Evolutionary conservation across 2,888 invertebrate genomes (phyloP), one percentile per base, ranked within the genome.

Genomic region (Tachina fera): DNA sequence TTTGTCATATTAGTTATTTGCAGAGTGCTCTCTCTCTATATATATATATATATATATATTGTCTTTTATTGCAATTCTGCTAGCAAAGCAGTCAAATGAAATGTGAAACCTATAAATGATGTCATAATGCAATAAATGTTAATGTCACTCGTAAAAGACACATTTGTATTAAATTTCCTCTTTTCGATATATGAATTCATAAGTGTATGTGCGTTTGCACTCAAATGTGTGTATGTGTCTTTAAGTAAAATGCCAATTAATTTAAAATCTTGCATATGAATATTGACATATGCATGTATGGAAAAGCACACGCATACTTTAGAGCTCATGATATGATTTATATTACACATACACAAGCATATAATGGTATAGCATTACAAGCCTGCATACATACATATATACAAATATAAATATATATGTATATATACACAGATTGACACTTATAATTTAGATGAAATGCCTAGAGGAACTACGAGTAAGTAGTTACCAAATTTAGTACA

Each of bases 71-170:
- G 41, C 71, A 31, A 60, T 70, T 51, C 13, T 43, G 16, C 63
- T 83, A 22, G 22, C 56, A 49, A 43, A 70, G 31, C 31, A 71
- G 67, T 83, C 71, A 86, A 86, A 79, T 86, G 83, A 83, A 79
- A 86, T 86, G 79, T 86, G 86, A 83, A 86, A 86, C 78, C 58
- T 79, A 67, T 86, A 86, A 67, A 75, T 76, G 86, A 72, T 86
- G 67, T 86, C 86, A 86, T 82, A 86, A 83, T 75, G 83, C 86
- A 86, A 86, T 86, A 83, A 86, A 86, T 79, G 86, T 79, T 82
- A 86, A 86, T 86, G 86, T 86, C 86, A 83, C 63, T 83, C 65
- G 65, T 81, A 79, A 83, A 82, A 61, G 58, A 79, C 75, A 83
- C 82, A 83, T 86, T 82, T 85, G 81, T 85, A 70, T 81, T 58